Percentiles rank a stretch among this genome's conserved stretches.
phyloP scores from a whole-genome alignment of 2,797 vertebrate genomes.

The Columba guinea region DNA sequence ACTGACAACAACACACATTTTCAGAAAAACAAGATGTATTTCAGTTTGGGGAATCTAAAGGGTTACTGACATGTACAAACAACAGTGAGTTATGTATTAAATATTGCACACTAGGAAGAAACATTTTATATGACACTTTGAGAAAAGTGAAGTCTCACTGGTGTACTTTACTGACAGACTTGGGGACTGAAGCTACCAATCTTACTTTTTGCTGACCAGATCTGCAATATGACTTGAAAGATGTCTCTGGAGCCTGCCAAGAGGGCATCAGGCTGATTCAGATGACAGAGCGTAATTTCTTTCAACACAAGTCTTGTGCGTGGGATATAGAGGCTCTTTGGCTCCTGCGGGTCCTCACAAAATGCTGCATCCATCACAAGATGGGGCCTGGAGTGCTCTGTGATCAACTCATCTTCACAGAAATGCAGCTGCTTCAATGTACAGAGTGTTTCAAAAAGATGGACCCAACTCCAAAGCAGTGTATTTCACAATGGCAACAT shows the following conservation, averaged over 20 bases:
- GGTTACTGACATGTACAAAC: not conserved
- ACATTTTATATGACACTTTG: not conserved
- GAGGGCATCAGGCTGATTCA: not conserved
- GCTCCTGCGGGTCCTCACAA: not conserved
- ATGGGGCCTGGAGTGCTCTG: not conserved
- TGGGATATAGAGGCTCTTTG: not conserved
- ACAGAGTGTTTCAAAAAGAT: too few relatives aligned
- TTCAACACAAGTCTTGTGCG: not conserved
- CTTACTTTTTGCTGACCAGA: not conserved
- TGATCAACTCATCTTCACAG: not conserved
- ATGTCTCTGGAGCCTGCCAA: not conserved
- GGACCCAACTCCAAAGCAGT: too few relatives aligned
- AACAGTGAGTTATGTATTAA: not conserved
- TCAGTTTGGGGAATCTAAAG: not conserved
- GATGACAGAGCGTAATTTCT: not conserved
- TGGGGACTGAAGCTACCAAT: not conserved
- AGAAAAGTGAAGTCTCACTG: not conserved
- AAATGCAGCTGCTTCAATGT: not conserved
- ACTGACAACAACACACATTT: not conserved
- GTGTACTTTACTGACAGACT: not conserved
- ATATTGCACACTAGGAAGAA: rapidly evolving
- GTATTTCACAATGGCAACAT: too few relatives aligned
- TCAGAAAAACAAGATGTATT: not conserved
- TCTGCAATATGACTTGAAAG: not conserved
- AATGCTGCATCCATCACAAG: not conserved